These are phyloP conservation scores for Tychaedon coryphoeus DNA, from an alignment of 2,113 vertebrate species.

Conservation along the genomic window DNA sequence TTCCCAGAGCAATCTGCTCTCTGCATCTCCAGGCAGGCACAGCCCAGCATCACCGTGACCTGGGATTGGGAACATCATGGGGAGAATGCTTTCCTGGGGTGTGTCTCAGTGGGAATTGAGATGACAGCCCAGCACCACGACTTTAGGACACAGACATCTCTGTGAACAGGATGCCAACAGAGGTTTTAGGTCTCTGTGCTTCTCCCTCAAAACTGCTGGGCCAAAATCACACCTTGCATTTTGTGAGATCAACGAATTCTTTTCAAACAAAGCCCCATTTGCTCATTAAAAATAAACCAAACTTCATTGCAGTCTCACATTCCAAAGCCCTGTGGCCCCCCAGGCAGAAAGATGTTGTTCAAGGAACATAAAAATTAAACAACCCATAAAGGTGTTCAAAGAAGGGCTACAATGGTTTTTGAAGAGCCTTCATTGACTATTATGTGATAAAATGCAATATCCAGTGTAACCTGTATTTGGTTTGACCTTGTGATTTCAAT, in stretches of 20 bases:
- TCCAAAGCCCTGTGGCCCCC: accelerated
- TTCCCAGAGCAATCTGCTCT: neutral
- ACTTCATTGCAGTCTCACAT: neutral
- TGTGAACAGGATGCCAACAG: accelerated
- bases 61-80: accelerated
- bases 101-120: neutral
- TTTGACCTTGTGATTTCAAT: constrained; percentile 20
- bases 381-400: neutral
- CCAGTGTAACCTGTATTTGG: neutral
- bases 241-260: accelerated
- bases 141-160: neutral
- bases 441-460: neutral
- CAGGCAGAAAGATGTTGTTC: neutral
- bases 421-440: neutral
- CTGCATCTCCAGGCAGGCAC: neutral
- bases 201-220: neutral
- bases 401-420: neutral
- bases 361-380: neutral
- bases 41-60: neutral
- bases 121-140: neutral
- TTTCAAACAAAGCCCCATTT: neutral
- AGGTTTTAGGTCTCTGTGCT: neutral
- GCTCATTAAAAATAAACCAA: neutral
- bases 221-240: accelerated
- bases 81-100: neutral